A percentile compares a stretch with the other conserved stretches of the same genome.
Evolutionary conservation across 2,888 invertebrate species (phyloP).

Genomic region (Noctua fimbriata): DNA sequence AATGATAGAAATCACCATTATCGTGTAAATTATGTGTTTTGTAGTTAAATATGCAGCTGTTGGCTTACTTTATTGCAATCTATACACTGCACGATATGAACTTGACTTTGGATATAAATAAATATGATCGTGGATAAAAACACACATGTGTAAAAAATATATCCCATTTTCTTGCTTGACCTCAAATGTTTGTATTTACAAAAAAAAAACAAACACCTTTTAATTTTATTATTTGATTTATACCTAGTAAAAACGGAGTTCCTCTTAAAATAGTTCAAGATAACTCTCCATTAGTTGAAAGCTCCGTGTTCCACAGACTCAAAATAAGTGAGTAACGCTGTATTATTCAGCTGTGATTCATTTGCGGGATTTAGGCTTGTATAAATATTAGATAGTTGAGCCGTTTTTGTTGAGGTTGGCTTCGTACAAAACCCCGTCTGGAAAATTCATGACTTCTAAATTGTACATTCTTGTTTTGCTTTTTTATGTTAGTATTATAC

Average conservation of each 20-base stretch:
- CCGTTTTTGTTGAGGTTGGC: slow-evolving; percentile 1
- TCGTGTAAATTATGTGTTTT: too few species aligned
- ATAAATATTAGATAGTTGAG: slow-evolving; percentile 13
- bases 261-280: not conserved
- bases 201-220: not conserved
- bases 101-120: too few species aligned
- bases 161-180: too few species aligned
- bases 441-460: slow-evolving; percentile 4
- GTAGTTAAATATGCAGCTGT: too few species aligned
- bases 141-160: too few species aligned
- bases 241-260: not conserved
- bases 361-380: not conserved
- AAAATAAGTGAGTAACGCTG: not conserved
- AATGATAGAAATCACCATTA: too few species aligned
- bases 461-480: not conserved
- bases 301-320: not conserved
- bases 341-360: slow-evolving; percentile 13
- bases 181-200: too few species aligned
- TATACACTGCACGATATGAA: too few species aligned
- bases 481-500: not conserved
- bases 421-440: not conserved
- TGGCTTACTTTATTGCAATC: too few species aligned
- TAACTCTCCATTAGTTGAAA: not conserved
- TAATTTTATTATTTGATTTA: not conserved
- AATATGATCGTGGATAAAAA: too few species aligned